phyloP scores from a whole-genome alignment of 2,113 vertebrate species.

The Brienomyrus longianalis region DNA sequence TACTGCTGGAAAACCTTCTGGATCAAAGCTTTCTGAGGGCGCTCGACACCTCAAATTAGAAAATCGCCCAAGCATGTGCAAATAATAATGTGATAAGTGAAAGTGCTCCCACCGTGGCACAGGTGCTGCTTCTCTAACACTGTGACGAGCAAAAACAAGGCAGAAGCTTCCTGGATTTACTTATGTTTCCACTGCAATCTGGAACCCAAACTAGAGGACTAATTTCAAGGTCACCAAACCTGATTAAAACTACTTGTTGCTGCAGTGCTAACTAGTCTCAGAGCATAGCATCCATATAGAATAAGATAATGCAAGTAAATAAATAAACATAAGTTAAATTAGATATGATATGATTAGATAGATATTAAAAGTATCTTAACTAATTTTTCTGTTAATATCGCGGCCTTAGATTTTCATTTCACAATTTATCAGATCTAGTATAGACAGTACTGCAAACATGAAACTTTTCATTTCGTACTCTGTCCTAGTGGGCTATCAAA shows the following conservation, averaged over 20 bases:
- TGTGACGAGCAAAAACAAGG: background rate
- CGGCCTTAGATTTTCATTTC: background rate
- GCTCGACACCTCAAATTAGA: constrained; percentile 3
- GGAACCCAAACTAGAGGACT: background rate
- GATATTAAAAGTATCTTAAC: background rate
- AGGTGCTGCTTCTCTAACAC: background rate
- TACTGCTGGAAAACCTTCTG: background rate
- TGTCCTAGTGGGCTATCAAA: background rate
- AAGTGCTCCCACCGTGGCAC: background rate
- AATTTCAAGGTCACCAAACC: background rate
- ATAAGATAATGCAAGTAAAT: background rate
- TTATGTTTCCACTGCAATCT: background rate
- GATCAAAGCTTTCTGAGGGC: background rate
- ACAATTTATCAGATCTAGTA: background rate
- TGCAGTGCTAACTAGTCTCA: background rate
- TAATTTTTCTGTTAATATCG: background rate
- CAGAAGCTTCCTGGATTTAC: background rate
- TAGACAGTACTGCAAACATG: background rate
- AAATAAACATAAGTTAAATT: background rate
- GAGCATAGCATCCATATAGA: background rate
- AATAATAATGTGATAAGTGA: background rate
- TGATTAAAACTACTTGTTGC: background rate
- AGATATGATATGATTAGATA: background rate
- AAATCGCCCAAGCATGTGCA: background rate
- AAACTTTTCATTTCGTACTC: background rate